phyloP scores from a whole-genome alignment of 2,797 vertebrate genomes.

The Gila robusta region DNA sequence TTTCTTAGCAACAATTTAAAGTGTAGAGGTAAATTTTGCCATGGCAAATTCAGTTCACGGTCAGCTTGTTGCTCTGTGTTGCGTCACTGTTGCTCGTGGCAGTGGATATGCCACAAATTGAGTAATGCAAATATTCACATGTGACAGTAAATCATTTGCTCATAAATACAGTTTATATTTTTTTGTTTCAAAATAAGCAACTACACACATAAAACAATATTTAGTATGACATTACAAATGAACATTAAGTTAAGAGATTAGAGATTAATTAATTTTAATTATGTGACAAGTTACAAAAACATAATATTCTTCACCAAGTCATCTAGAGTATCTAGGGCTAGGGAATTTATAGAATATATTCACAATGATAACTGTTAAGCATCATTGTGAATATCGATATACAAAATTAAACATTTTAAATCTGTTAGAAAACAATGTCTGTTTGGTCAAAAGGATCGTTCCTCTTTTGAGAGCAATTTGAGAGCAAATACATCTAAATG shows the following conservation, averaged over 20 bases:
- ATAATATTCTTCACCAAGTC: neutral
- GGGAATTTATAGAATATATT: neutral
- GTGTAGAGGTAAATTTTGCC: neutral
- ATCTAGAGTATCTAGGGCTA: neutral
- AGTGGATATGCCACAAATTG: neutral
- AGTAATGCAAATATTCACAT: slow-evolving; percentile 6
- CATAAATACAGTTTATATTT: neutral
- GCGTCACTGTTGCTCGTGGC: neutral
- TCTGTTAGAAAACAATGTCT: neutral
- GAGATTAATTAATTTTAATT: too few species aligned
- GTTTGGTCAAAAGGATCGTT: neutral
- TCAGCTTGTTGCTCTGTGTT: neutral
- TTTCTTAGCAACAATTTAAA: neutral
- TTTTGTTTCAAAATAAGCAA: neutral
- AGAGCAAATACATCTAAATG: neutral
- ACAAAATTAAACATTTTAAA: neutral
- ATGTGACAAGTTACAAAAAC: neutral
- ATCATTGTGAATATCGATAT: neutral
- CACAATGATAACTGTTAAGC: neutral
- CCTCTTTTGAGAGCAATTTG: neutral
- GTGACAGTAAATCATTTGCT: neutral
- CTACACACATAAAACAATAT: neutral
- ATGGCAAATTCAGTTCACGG: neutral
- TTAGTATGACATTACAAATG: neutral
- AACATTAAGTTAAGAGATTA: neutral